Evolutionary conservation across 2,113 vertebrate species (phyloP), one percentile per base, ranked within the genome.

Genomic region (Indri indri): DNA sequence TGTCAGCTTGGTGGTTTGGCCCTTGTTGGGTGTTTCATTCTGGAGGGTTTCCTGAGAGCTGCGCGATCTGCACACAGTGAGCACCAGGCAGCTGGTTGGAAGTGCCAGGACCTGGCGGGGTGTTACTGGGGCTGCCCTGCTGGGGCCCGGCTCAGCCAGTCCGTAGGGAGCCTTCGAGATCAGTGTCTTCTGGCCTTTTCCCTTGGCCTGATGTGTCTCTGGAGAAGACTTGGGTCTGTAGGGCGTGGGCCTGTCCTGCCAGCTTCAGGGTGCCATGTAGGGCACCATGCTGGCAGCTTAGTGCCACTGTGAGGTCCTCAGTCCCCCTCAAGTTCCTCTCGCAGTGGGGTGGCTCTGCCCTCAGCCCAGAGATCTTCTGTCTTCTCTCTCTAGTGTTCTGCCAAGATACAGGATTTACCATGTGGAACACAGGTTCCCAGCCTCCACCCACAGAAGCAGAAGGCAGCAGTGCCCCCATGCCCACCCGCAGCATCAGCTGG

Each of bases 401-500:
- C 20, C n/a, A 13, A 71, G 42, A 47, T 3, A 0, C 40, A 2
- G 34, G 22, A 54, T 71, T 42, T 16, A 18, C 89, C 20, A 8
- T 8, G 0, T 85, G 18, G 32, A 42, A 42, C n/a, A 7, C 0
- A 17, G 16, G 30, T 18, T 45, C 6, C 52, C 10, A 2, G 12
- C 32, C 40, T 6, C 3, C 92, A 23, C 73, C 30, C 52, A 2
- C 8, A 6, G 40, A 59, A n/a, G 25, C 2, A 27, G 12, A 37
- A 30, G 23, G 34, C 34, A 45, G 37, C 17, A 25, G 16, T n/a
- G 11, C 20, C 9, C 34, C 17, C 37, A 30, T 34, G 10, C 59
- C 37, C 23, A 2, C 14, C 71, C 4, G 8, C 0, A 0, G 3
- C 4, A 3, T 57, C 66, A 10, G 6, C 74, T 1, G 2, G 14